Evolutionary conservation across 2,797 vertebrate genomes (phyloP).

Genomic region (Fistularia tabacaria): DNA sequence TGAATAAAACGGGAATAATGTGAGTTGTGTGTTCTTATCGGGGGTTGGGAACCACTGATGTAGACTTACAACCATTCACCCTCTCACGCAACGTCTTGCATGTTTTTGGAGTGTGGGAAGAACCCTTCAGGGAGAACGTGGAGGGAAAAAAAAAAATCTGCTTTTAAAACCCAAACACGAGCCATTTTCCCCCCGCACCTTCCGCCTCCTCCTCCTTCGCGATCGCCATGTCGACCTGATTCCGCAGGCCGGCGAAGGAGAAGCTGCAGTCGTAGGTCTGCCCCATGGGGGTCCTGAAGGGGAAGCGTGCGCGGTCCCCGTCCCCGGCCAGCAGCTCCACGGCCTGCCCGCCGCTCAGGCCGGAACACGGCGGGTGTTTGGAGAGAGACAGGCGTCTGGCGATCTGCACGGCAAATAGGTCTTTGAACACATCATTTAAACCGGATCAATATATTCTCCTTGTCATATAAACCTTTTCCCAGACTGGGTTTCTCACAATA

Average conservation of each 20-base stretch:
- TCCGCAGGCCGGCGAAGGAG: constrained; percentile 88
- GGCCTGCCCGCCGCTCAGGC: constrained; percentile 87
- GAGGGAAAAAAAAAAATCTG: too few species aligned
- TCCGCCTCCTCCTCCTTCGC: constrained; percentile 82
- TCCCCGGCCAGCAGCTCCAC: constrained; percentile 84
- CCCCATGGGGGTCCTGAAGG: constrained; percentile 80
- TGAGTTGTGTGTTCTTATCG: too few species aligned
- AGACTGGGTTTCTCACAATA: constrained; percentile 16
- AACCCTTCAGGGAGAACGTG: too few species aligned
- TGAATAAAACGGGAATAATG: too few species aligned
- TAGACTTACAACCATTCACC: too few species aligned
- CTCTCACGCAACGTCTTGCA: too few species aligned
- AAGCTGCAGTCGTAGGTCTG: constrained; percentile 83
- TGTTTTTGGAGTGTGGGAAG: too few species aligned
- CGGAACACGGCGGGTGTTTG: constrained; percentile 79
- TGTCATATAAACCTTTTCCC: too few species aligned
- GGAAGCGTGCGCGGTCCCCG: constrained; percentile 72
- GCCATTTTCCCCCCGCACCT: constrained; percentile 68
- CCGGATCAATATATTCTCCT: too few species aligned
- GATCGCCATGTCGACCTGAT: constrained; percentile 70
- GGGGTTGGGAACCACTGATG: too few species aligned
- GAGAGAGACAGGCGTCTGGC: constrained; percentile 85
- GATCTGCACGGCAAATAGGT: constrained; percentile 68
- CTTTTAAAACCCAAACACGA: not conserved
- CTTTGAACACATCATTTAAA: too few species aligned